phyloP scores from a whole-genome alignment of 2,113 vertebrate species.

The Passer montanus region DNA sequence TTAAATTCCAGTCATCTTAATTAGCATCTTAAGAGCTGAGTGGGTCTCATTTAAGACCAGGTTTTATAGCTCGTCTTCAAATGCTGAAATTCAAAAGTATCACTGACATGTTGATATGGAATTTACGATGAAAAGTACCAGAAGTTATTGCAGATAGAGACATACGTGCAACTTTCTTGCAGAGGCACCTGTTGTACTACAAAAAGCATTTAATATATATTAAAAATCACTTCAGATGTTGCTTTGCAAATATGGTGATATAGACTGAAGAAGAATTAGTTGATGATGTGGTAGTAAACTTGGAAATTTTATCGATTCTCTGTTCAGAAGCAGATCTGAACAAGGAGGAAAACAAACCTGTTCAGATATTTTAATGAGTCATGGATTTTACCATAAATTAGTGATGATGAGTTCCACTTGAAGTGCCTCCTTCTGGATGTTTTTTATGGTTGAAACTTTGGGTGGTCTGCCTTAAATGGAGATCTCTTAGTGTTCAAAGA shows the following conservation, averaged over 20 bases:
- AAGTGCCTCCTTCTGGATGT: conserved; percentile 41
- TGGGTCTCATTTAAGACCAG: neutral
- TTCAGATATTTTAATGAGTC: conserved; percentile 43
- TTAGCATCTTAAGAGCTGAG: neutral
- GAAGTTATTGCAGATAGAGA: neutral
- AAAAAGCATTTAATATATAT: neutral
- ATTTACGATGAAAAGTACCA: neutral
- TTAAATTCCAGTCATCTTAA: neutral
- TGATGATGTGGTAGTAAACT: neutral
- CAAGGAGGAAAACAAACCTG: neutral
- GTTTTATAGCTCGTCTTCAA: neutral
- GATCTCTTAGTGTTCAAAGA: conserved; percentile 54
- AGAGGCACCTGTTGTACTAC: neutral
- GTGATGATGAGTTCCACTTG: conserved; percentile 29
- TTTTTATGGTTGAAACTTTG: conserved; percentile 52
- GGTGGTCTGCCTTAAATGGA: conserved; percentile 44
- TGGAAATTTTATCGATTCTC: neutral
- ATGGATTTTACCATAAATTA: conserved; percentile 21
- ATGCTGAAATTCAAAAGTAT: neutral
- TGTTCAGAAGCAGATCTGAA: neutral
- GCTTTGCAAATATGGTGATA: neutral
- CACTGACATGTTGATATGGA: neutral
- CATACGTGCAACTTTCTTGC: neutral
- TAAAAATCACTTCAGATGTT: neutral
- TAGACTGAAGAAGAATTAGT: neutral